Percentiles rank a stretch among this genome's conserved stretches.
Conservation (phyloP, 2,888 invertebrate genomes). For the Oligia fasciuncula region DNA sequence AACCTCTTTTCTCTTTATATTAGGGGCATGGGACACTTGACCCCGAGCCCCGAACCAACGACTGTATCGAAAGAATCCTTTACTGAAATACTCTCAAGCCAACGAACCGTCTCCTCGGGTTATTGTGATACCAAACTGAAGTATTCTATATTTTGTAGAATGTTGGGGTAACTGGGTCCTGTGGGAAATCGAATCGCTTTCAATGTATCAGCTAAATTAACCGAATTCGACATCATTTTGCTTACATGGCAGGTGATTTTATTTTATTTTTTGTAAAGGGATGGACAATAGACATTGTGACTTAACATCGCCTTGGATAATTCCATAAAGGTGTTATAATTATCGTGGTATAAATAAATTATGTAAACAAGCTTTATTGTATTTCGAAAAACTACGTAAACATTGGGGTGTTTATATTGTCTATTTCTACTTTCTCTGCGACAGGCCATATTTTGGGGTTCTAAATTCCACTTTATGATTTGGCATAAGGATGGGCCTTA, state of each 20-base stretch:
- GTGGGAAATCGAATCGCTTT: conserved; percentile 48
- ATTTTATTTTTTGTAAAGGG: no score
- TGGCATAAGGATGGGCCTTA: not conserved
- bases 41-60: conserved; percentile 14
- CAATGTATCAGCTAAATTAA: conserved; percentile 34
- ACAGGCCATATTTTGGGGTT: not conserved
- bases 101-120: conserved; percentile 45
- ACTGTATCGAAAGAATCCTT: conserved; percentile 38
- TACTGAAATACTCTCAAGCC: conserved; percentile 29
- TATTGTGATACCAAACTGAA: conserved; percentile 21
- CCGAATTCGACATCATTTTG: not conserved
- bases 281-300: no score
- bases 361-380: conserved; percentile 32
- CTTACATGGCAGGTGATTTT: no score
- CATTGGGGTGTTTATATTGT: not conserved
- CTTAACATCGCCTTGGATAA: no score
- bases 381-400: conserved; percentile 1
- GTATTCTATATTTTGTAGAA: conserved; percentile 15
- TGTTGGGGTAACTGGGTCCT: not conserved
- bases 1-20: conserved; percentile 8
- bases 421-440: not conserved
- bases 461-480: not conserved
- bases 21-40: conserved; percentile 21
- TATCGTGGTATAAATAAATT: not conserved
- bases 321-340: no score